Evolutionary conservation across 2,797 vertebrate species (phyloP), one percentile per base, ranked within the genome.

Genomic region (Aldrovandia affinis): DNA sequence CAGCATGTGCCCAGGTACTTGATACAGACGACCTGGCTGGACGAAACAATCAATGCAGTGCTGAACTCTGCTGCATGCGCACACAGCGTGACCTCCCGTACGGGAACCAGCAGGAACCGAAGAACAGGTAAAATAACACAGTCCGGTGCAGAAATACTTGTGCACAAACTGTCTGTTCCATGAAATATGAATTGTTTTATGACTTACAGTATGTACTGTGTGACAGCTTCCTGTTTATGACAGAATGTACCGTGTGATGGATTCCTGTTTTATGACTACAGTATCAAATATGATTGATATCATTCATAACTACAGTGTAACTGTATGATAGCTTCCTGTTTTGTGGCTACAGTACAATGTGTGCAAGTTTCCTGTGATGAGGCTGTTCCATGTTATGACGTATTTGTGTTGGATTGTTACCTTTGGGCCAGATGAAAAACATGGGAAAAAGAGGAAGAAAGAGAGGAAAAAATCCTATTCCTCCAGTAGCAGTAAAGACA

Each of bases 31-130:
- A 96, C 97, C 54, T 96, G 98, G 94, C 92, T 99, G 86, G 98
- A 99, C 86, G 98, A 98, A 85, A 97, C 98, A 2, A 99, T 99
- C n/a, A 97, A 99, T 83, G 96, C 97, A 0, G 98, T 99, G 42
- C 95, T 99, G 83, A 99, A 97, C 92, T 97, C 97, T 0, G 94
- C 97, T 0, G 88, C 97, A 28, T 98, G 97, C 81, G 91, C 97
- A 82, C 95, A 96, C 63, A 96, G 97, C 59, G 85, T 96, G 44
- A 90, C 94, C 0, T 94, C 95, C 0, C 96, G 91, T 0, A 50
- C 86, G 59, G 88, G 90, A 0, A 1, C 90, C 33, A 93, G 89
- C 42, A 95, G 92, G 84, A 96, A 92, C 68, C 95, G 95, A 30
- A 97, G 59, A 89, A 88, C 90, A 81, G 87, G 95, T 95, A 86